A percentile compares a stretch with the other conserved stretches of the same genome.
Evolutionary conservation across 37 sponge, comb jelly and placozoan species (phyloP).

Genomic region (Cliona cf. orientalis): DNA sequence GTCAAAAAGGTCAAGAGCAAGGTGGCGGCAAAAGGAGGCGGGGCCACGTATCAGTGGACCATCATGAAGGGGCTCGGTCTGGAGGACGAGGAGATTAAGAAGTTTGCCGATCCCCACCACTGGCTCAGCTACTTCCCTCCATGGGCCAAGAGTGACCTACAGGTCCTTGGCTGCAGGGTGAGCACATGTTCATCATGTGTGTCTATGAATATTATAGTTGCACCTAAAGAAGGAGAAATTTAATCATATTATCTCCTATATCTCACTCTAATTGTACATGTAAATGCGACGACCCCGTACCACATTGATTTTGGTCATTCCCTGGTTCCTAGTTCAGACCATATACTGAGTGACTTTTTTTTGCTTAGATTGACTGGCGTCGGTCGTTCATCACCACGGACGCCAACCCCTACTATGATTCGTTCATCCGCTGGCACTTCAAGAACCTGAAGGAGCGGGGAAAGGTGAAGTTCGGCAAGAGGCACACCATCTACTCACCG

Average conservation of each 20-base stretch:
- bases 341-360: neutral
- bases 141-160: conserved; percentile 78
- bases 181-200: no score
- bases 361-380: conserved; percentile 93
- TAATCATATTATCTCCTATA: no score
- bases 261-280: neutral
- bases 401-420: conserved; percentile 98
- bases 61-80: conserved; percentile 92
- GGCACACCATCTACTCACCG: conserved; percentile 93
- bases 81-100: conserved; percentile 76
- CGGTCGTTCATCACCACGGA: conserved; percentile 98
- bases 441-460: conserved; percentile 82
- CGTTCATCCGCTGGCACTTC: conserved; percentile 99
- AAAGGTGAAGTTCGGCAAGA: conserved; percentile 97
- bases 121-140: conserved; percentile 97
- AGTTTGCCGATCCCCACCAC: conserved; percentile 90
- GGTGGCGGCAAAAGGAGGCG: conserved; percentile 81
- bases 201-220: neutral
- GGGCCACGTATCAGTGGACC: conserved; percentile 88
- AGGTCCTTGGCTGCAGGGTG: conserved; percentile 83
- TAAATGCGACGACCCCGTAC: no score
- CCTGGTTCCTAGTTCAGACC: neutral
- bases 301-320: no score
- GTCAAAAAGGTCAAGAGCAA: conserved; percentile 90
- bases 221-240: no score